phyloP scores from a whole-genome alignment of 2,888 invertebrate species.

The Hipparchia semele region DNA sequence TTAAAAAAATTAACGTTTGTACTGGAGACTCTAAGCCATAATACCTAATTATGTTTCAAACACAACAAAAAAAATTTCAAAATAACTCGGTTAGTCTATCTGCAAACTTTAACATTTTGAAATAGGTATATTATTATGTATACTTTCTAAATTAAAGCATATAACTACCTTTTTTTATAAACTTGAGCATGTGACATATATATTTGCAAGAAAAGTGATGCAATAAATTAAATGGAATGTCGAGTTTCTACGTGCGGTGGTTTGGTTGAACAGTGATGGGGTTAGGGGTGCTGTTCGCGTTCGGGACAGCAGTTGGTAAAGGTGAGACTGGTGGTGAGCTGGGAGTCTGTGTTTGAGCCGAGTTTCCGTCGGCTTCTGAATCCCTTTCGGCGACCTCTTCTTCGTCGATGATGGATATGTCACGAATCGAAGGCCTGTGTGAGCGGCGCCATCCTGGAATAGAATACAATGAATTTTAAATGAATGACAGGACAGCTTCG shows the following conservation, averaged over 20 bases:
- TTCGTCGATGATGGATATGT: conserved; percentile 94
- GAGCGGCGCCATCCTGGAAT: conserved; percentile 89
- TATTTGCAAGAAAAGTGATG: neutral
- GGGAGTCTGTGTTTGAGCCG: conserved; percentile 34
- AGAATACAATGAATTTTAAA: neutral
- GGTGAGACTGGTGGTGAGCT: conserved; percentile 46
- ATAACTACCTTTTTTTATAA: too few relatives aligned
- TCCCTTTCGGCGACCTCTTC: conserved; percentile 87
- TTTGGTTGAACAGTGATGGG: conserved; percentile 76
- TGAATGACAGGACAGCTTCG: neutral
- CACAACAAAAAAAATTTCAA: too few relatives aligned
- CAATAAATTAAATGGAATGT: neutral
- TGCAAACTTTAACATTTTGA: too few relatives aligned
- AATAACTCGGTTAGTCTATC: too few relatives aligned
- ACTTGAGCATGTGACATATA: neutral
- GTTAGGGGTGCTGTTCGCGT: conserved; percentile 62
- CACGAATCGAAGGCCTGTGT: conserved; percentile 91
- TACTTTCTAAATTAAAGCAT: too few relatives aligned
- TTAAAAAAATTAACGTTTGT: too few relatives aligned
- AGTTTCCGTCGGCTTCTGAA: conserved; percentile 59
- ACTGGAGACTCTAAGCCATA: too few relatives aligned
- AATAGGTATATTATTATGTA: too few relatives aligned
- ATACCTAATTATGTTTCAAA: too few relatives aligned
- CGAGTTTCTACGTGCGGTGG: conserved; percentile 50
- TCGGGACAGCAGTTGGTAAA: conserved; percentile 48